Base-by-base conservation (phyloP, 92 coral and sea anemone genomes). In the Paramuricea clavata region DNA sequence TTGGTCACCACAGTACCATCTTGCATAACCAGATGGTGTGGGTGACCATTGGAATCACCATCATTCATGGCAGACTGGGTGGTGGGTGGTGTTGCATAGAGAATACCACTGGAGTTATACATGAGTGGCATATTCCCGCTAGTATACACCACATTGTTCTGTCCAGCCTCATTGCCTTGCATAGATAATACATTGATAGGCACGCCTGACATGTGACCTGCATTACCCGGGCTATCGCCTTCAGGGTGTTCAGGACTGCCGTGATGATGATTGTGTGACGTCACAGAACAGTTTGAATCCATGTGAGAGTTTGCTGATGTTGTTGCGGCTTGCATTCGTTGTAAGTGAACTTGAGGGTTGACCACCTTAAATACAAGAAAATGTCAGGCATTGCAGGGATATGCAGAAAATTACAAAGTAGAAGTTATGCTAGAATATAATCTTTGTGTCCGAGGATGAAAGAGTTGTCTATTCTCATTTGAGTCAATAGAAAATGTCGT, bases 271-370 rank as follows among this genome's bases (percentile, higher is more conserved):
- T 59, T 79, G 31, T 79, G 84, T 17, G 84, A 79, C 50, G 72
- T 79, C 71, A 76, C 82, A 3, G 57, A 12, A 60, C 69, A 30
- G 73, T 76, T 49, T 12, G 41, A 12, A 33, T 35, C 65, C 71
- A 79, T 79, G 73, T 79, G 84, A 10, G 84, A 79, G 47, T 41
- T 79, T 13, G 84, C 72, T 8, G 73, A 17, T 5, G 84, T 79
- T 25, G 84, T 79, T 1, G 82, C 67, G 31, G 88, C 81, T 54
- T 95, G 98, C 43, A 92, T 90, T 71, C 98, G 85, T 76, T 93
- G 99, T 30, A 97, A 78, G 85, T 94, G 98, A 15, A 95, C 93
- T 76, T 86, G 99, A 86, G 85, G 90, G 84, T 79, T 95, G 90
- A 90, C 71, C 49, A 52, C 80, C 79, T 69, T 27, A 87, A 82